Evolutionary conservation across 2,797 vertebrate genomes (phyloP).

Genomic region (Toxotes lorentzi): DNA sequence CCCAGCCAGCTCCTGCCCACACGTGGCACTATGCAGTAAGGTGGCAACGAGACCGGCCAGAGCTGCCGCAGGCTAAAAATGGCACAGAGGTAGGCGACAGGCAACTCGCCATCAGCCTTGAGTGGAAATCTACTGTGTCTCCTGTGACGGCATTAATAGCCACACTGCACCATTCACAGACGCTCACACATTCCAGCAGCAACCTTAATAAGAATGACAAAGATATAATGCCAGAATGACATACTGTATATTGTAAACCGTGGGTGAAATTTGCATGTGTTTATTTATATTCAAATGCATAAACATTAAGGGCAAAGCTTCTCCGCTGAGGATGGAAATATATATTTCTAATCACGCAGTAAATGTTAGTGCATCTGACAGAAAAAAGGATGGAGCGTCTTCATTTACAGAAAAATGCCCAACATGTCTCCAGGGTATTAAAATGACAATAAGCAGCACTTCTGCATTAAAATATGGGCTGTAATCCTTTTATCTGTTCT

Average conservation of each 20-base stretch:
- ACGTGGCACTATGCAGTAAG: conserved; percentile 78
- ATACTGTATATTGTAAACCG: background rate
- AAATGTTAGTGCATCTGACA: conserved; percentile 2
- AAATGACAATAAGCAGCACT: background rate
- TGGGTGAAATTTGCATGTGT: background rate
- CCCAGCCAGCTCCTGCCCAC: conserved; percentile 60
- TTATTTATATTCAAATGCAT: background rate
- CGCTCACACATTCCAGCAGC: background rate
- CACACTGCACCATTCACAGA: conserved; percentile 1
- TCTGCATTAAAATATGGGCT: background rate
- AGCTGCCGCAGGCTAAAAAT: conserved; percentile 81
- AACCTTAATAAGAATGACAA: background rate
- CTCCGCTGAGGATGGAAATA: background rate
- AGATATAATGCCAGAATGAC: background rate
- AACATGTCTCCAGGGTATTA: background rate
- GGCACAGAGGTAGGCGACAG: conserved; percentile 69
- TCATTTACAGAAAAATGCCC: background rate
- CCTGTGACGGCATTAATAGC: conserved; percentile 42
- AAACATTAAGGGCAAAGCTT: background rate
- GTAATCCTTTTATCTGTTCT: conserved; percentile 39
- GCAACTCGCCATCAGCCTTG: conserved; percentile 54
- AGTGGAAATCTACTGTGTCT: conserved; percentile 80
- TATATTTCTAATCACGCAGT: rapidly evolving
- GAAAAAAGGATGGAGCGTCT: background rate
- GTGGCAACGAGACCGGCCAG: conserved; percentile 64